Evolutionary conservation across 2,888 invertebrate genomes (phyloP), one percentile per base, ranked within the genome.

Genomic region (Linnaemya tessellans): DNA sequence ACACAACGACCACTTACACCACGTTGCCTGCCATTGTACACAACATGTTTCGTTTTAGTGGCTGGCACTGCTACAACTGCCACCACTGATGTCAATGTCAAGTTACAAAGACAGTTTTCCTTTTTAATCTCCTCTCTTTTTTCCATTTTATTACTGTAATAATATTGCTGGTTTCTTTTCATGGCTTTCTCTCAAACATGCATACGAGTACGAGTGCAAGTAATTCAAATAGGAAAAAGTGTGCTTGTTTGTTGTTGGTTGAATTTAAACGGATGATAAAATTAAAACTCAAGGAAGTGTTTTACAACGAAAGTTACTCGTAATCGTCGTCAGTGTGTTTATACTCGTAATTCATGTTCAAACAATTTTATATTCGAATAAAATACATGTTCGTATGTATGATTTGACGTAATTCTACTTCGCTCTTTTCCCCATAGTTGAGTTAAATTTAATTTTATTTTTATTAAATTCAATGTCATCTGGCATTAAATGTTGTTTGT

Each of bases 261-360:
- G 75, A 18, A 80, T 68, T 78, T 74, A 41, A 85, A 68, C 84
- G 84, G 81, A 86, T 85, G 84, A 87, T 82, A 85, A 80, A 85
- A 87, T 87, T 84, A 85, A 85, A 78, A 67, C 80, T 73, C 73
- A 80, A 87, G 87, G 84, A 85, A 87, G 80, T 79, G 54, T 68
- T 79, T 58, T 64, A 58, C 65, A 67, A 65, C 54, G 54, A 80
- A 80, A 58, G 71, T 71, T 30, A 56, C 67, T 58, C 22, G 67
- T 58, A 58, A 67, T 46, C 49, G 9, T 75, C 18, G 1, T 67
- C 15, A 56, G 77, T 58, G 22, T 8, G 49, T 58, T 46, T 35
- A 58, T 67, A n/a, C n/a, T n/a, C n/a, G n/a, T n/a, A 67, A 58
- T 58, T 56, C 35, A n/a, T 49, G 9, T n/a, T 49, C n/a, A 46